Conservation (phyloP, 2,888 invertebrate species). For the Hartigia nigra region DNA sequence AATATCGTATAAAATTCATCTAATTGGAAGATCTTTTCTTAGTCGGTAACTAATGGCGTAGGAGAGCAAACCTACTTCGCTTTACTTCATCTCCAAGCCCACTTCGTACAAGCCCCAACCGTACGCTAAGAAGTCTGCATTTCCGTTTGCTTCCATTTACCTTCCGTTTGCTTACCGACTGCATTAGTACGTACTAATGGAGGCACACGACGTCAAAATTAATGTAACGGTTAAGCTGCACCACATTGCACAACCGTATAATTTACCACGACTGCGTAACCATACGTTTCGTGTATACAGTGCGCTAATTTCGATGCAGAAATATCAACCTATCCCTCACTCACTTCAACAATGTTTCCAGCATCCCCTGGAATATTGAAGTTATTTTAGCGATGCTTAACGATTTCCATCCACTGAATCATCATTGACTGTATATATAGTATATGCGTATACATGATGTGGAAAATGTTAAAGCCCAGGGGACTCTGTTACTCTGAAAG, state of each 20-base stretch:
- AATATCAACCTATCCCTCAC: constrained; percentile 10
- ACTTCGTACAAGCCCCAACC: background rate
- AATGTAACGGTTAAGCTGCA: constrained; percentile 45
- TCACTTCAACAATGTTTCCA: background rate
- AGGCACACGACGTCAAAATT: constrained; percentile 24
- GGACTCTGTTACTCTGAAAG: background rate
- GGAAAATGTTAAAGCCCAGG: background rate
- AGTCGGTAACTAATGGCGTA: background rate
- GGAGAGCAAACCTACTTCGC: background rate
- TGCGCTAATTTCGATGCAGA: constrained; percentile 34
- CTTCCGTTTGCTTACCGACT: background rate
- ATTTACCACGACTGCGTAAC: constrained; percentile 45
- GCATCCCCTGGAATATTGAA: background rate
- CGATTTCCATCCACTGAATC: background rate
- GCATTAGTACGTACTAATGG: constrained; percentile 14
- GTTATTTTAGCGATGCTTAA: background rate
- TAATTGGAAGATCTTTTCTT: background rate
- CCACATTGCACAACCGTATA: constrained; percentile 39
- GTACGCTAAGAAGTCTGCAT: background rate
- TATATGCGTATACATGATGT: background rate
- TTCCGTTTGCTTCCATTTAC: background rate
- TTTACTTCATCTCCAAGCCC: background rate
- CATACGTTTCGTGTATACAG: constrained; percentile 27
- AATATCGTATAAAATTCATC: background rate
- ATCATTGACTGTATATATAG: background rate